phyloP scores from a whole-genome alignment of 2,888 invertebrate genomes.

The Melieria picta region DNA sequence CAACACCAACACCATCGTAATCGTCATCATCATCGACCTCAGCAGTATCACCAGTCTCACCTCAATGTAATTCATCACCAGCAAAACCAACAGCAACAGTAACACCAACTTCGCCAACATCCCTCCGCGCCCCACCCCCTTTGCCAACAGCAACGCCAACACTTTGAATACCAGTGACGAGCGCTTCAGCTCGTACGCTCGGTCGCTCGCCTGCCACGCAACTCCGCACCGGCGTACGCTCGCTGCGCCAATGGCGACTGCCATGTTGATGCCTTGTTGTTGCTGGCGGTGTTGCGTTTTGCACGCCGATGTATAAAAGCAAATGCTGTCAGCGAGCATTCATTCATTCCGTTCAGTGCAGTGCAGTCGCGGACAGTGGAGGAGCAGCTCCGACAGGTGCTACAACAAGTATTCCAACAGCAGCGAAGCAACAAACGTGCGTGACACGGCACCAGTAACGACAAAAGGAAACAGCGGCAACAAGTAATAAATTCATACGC shows the following conservation, averaged over 20 bases:
- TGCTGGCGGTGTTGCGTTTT: conserved; percentile 9
- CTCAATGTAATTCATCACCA: neutral
- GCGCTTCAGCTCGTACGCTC: too few relatives aligned
- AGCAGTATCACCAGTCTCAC: too few relatives aligned
- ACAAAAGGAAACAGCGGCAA: neutral
- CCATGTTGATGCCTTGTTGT: conserved; percentile 5
- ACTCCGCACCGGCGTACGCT: conserved; percentile 21
- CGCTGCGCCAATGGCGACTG: conserved; percentile 28
- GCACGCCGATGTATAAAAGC: conserved; percentile 50
- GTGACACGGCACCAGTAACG: neutral
- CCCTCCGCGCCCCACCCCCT: neutral
- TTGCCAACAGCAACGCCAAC: neutral
- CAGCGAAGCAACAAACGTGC: neutral
- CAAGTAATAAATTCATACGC: neutral
- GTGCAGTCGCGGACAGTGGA: conserved; percentile 46
- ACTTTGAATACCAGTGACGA: neutral
- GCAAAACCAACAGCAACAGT: conserved; percentile 23
- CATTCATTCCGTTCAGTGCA: conserved; percentile 53
- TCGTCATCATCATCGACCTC: too few relatives aligned
- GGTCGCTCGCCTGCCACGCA: conserved; percentile 21
- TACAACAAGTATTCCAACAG: conserved; percentile 10
- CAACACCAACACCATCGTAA: neutral
- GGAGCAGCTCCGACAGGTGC: conserved; percentile 34
- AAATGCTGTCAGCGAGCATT: conserved; percentile 48
- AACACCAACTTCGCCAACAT: conserved; percentile 15